These are phyloP conservation scores for Odocoileus virginianus DNA, from an alignment of 2,113 vertebrate species.

Conservation along the genomic window DNA sequence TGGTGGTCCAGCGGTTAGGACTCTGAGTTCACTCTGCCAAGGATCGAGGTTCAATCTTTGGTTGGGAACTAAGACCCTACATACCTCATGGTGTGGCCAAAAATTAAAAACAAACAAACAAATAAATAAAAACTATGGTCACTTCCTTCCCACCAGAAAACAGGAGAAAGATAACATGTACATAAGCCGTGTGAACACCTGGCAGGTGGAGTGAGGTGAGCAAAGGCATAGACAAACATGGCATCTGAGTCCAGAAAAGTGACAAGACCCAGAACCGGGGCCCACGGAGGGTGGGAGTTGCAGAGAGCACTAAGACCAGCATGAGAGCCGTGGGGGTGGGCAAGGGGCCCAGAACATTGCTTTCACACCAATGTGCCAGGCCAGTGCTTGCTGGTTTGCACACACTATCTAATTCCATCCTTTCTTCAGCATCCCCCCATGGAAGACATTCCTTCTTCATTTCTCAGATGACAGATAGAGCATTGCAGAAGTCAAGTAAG, in stretches of 20 bases:
- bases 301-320: fast-evolving
- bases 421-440: not conserved
- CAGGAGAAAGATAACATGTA: fast-evolving
- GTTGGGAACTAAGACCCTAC: not conserved
- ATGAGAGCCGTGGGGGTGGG: fast-evolving
- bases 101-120: not conserved
- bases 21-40: not conserved
- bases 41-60: not conserved
- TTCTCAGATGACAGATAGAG: not conserved
- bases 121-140: not conserved
- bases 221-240: fast-evolving
- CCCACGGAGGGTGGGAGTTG: fast-evolving
- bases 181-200: fast-evolving
- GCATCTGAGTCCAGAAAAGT: not conserved
- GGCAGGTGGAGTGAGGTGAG: fast-evolving
- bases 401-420: not conserved
- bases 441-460: not conserved
- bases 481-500: no score
- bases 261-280: not conserved
- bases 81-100: not conserved
- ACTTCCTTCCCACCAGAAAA: not conserved
- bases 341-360: not conserved
- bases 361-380: not conserved
- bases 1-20: not conserved
- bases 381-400: not conserved